A percentile compares a stretch with the other conserved stretches of the same genome.
Conservation (phyloP, 2,888 invertebrate species). For the Pasiphila rectangulata region DNA sequence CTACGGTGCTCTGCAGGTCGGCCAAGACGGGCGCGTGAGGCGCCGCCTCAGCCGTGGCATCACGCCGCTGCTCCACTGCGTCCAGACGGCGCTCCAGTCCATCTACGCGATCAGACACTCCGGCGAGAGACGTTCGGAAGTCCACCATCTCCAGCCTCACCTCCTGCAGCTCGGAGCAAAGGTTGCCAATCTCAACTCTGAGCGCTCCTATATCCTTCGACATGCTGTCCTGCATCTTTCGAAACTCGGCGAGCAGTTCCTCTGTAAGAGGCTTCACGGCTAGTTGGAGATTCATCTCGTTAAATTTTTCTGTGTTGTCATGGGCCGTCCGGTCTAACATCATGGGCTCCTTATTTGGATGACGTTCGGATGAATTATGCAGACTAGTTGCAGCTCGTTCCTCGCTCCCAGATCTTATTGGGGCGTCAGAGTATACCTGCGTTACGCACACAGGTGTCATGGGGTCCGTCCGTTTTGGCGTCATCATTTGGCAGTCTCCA, state of each 20-base stretch:
- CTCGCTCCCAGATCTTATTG: neutral
- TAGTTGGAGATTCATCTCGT: neutral
- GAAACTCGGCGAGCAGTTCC: neutral
- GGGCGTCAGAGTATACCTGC: neutral
- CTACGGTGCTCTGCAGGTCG: neutral
- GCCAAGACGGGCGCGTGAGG: neutral
- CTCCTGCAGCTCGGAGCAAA: no score
- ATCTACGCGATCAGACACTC: neutral
- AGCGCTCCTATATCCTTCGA: neutral
- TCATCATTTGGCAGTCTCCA: neutral
- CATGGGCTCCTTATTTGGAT: neutral
- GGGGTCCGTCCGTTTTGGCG: neutral
- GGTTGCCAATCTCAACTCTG: neutral
- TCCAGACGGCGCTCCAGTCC: neutral
- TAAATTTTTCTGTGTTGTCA: neutral
- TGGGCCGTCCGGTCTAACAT: neutral
- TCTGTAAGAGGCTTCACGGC: neutral
- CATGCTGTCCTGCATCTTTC: neutral
- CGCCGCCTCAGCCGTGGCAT: neutral
- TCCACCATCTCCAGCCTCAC: neutral
- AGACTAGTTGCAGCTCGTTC: neutral
- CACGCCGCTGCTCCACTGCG: neutral
- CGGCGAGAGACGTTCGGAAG: neutral
- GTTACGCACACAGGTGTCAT: neutral
- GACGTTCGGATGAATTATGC: no score